Conservation (phyloP, 2,888 invertebrate species). For the Drosophila neonasuta region DNA sequence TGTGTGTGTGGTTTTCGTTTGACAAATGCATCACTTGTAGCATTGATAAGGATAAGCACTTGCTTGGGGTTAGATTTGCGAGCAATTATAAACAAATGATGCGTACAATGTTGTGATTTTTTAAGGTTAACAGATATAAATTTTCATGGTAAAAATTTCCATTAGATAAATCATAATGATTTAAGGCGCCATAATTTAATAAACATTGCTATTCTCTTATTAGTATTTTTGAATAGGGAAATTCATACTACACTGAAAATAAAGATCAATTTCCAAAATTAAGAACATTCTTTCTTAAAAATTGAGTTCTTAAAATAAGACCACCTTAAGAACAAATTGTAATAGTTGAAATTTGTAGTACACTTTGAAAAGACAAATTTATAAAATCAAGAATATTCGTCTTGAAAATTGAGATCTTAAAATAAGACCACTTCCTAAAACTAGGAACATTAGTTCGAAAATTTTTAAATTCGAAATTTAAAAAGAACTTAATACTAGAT, state of each 20-base stretch:
- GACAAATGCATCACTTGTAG: background rate
- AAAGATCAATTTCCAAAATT: too few relatives aligned
- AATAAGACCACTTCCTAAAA: too few relatives aligned
- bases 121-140: background rate
- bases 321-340: too few relatives aligned
- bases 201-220: background rate
- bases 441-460: too few relatives aligned
- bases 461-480: too few relatives aligned
- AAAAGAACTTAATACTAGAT: too few relatives aligned
- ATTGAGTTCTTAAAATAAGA: too few relatives aligned
- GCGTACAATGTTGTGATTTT: background rate
- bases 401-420: too few relatives aligned
- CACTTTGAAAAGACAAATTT: too few relatives aligned
- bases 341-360: too few relatives aligned
- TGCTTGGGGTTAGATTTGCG: background rate
- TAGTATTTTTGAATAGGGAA: background rate
- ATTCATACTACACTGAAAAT: background rate
- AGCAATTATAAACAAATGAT: background rate
- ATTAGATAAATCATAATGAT: background rate
- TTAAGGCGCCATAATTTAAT: background rate
- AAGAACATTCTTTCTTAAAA: too few relatives aligned
- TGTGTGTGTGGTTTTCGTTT: constrained; percentile 2
- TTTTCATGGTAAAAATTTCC: background rate
- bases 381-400: too few relatives aligned
- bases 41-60: background rate